phyloP scores from a whole-genome alignment of 1,140 invertebrate species.

The Aradophagus sp. region DNA sequence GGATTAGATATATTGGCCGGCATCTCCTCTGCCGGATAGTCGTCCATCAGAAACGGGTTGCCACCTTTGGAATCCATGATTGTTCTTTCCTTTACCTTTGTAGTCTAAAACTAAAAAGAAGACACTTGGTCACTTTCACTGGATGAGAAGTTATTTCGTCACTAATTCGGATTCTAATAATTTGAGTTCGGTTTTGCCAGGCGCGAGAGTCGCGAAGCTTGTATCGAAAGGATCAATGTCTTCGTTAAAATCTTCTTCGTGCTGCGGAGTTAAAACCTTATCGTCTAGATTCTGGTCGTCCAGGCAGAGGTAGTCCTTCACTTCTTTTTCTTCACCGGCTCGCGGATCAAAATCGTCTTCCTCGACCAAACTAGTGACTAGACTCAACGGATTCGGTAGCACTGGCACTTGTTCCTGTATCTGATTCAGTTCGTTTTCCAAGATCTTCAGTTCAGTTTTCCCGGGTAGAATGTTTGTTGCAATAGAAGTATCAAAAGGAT shows the following conservation, averaged over 20 bases:
- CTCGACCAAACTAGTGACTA: conserved; percentile 51
- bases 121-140: conserved; percentile 22
- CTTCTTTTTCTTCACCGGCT: conserved; percentile 67
- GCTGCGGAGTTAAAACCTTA: conserved; percentile 73
- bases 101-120: conserved; percentile 12
- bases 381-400: conserved; percentile 7
- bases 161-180: conserved; percentile 81
- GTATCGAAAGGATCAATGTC: conserved; percentile 88
- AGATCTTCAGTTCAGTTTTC: conserved; percentile 84
- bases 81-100: too few species aligned
- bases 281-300: conserved; percentile 61
- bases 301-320: conserved; percentile 63
- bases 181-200: conserved; percentile 84
- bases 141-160: conserved; percentile 39
- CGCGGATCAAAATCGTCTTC: conserved; percentile 85
- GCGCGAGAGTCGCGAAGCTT: conserved; percentile 81
- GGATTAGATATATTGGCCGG: conserved; percentile 79
- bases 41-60: conserved; percentile 87
- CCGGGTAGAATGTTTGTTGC: conserved; percentile 83
- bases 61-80: conserved; percentile 78
- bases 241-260: conserved; percentile 63
- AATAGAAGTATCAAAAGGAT: conserved; percentile 90
- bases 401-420: conserved; percentile 68
- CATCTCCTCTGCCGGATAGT: conserved; percentile 71
- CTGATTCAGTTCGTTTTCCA: conserved; percentile 84